Conservation (phyloP, 2,888 invertebrate species). For the Hirtodrosophila confusa region DNA sequence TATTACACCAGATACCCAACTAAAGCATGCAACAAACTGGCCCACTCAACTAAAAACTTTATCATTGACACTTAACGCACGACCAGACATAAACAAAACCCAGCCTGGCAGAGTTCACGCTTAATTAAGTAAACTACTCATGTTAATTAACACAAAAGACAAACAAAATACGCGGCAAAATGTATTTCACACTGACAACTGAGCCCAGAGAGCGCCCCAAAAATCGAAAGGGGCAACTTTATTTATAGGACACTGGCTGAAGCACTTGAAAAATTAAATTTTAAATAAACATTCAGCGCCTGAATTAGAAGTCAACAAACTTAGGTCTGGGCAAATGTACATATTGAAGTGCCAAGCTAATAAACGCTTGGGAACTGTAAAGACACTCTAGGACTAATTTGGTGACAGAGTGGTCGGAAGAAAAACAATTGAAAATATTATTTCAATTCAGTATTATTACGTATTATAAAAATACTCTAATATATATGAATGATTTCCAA, state of each 20-base stretch:
- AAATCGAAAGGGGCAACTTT: constrained; percentile 38
- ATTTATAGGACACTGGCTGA: constrained; percentile 51
- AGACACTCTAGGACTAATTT: neutral
- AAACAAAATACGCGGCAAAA: constrained; percentile 54
- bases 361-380: constrained; percentile 9
- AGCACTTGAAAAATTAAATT: constrained; percentile 57
- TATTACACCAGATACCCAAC: constrained; percentile 10
- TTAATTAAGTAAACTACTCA: constrained; percentile 76
- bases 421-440: too few species aligned
- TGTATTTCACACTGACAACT: constrained; percentile 24
- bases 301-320: constrained; percentile 68
- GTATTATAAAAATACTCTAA: too few species aligned
- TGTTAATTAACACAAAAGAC: constrained; percentile 72
- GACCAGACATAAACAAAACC: constrained; percentile 61
- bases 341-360: constrained; percentile 18
- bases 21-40: neutral
- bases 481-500: too few species aligned
- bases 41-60: neutral
- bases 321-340: constrained; percentile 21
- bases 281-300: constrained; percentile 59
- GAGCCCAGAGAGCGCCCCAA: constrained; percentile 7
- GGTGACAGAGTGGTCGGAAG: neutral
- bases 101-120: constrained; percentile 52
- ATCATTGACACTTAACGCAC: constrained; percentile 25
- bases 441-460: too few species aligned